Base-by-base conservation (phyloP, 2,797 vertebrate species). In the Sebastiscus tertius region DNA sequence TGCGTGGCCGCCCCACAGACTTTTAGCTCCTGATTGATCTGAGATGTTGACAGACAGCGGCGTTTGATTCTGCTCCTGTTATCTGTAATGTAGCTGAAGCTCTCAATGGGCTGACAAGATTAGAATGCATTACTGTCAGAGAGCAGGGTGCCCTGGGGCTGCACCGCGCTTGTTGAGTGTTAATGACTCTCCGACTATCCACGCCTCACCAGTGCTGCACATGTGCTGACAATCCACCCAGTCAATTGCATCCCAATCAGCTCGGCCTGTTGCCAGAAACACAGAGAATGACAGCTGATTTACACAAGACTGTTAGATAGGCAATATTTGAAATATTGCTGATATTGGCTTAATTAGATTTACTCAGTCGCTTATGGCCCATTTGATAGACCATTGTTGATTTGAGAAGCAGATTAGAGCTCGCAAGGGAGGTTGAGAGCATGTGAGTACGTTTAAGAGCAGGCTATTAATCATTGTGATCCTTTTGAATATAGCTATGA, bases 61-160 rank as follows among this genome's bases (percentile, higher is more conserved):
- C 34, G 90, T 93, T 93, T 93, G 92, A 94, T 94, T 94, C 85
- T 29, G 77, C 86, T 87, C 88, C 89, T 95, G 93, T 94, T 96
- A 95, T 95, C 94, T 94, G 92, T 92, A 91, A 93, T 93, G 93
- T 93, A 93, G 92, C 93, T 80, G 86, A 88, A 92, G 82, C 91
- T 94, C 92, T 94, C 93, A 94, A 94, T 93, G 89, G 92, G 81
- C 89, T 90, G 92, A 94, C 88, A 90, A 93, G 93, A 95, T 96
- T 96, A 95, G 92, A 95, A 94, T 93, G 92, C 94, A 94, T 95
- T 95, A 92, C 89, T 92, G 93, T 94, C 92, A 92, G 94, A 92
- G 86, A 88, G 87, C 89, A 84, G 81, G 84, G 93, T 84, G 90
- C 89, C 92, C 91, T 87, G 88, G 92, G 94, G 94, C 92, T 91